These are phyloP conservation scores for Gadopsis marmoratus DNA, from an alignment of 2,797 vertebrate genomes.

Conservation along the genomic window DNA sequence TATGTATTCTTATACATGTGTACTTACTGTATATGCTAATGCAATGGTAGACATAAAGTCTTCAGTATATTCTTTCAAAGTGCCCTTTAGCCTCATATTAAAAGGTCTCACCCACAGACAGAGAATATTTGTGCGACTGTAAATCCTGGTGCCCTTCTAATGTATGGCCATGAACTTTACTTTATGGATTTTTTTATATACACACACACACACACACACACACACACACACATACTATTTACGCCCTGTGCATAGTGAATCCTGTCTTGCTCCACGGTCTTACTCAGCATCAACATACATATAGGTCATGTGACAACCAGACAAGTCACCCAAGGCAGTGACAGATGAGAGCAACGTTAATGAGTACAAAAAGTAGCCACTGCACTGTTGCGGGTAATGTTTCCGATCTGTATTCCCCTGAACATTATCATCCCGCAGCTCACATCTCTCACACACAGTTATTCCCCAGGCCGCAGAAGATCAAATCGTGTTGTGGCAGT, in stretches of 20 bases:
- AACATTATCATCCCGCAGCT: constrained; percentile 48
- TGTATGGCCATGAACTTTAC: constrained; percentile 62
- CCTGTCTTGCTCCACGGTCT: background rate
- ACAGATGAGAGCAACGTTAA: constrained; percentile 52
- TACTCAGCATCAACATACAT: constrained; percentile 49
- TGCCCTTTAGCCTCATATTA: constrained; percentile 36
- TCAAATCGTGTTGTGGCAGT: constrained; percentile 56
- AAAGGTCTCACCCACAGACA: constrained; percentile 32
- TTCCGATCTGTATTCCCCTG: constrained; percentile 57
- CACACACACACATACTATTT: constrained; percentile 3
- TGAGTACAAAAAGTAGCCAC: constrained; percentile 48
- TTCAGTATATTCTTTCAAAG: constrained; percentile 23
- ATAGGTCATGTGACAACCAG: constrained; percentile 31
- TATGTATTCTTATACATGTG: constrained; percentile 2
- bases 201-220: no score
- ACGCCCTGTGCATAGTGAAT: constrained; percentile 17
- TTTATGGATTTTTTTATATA: constrained; percentile 49
- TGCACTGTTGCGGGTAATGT: constrained; percentile 42
- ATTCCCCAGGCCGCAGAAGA: constrained; percentile 47
- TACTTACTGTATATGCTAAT: constrained; percentile 23
- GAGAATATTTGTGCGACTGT: constrained; percentile 16
- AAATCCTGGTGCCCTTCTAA: constrained; percentile 34
- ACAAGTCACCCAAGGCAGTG: constrained; percentile 43
- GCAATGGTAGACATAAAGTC: constrained; percentile 17
- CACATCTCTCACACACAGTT: constrained; percentile 41